A percentile compares a stretch with the other conserved stretches of the same genome.
These are phyloP conservation scores for Hoplodrina ambigua DNA, from an alignment of 2,888 invertebrate species.

Conservation along the genomic window DNA sequence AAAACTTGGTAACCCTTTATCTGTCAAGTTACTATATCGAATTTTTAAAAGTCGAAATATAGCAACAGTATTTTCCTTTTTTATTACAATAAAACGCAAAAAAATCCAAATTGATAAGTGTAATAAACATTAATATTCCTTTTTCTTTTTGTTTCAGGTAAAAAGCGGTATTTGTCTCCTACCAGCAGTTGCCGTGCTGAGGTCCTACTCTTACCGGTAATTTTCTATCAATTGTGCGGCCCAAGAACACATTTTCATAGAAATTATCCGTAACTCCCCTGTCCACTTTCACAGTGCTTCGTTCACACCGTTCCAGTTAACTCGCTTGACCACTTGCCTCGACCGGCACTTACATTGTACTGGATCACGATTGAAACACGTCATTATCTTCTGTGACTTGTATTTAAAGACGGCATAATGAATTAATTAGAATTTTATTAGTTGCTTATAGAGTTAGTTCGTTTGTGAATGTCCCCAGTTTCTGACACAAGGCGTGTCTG, in stretches of 20 bases:
- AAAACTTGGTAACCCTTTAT: too few species aligned
- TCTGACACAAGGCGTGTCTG: constrained; percentile 37
- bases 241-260: constrained; percentile 75
- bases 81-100: constrained; percentile 4
- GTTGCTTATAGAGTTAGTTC: constrained; percentile 37
- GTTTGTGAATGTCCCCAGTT: constrained; percentile 47
- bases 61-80: not conserved
- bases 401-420: constrained; percentile 59
- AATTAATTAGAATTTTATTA: constrained; percentile 65
- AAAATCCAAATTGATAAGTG: not conserved
- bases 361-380: constrained; percentile 52
- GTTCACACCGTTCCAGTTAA: constrained; percentile 69
- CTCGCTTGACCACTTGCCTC: constrained; percentile 64
- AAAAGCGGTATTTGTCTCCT: constrained; percentile 14
- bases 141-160: constrained; percentile 61
- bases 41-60: too few species aligned
- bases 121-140: constrained; percentile 29
- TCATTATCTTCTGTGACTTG: constrained; percentile 54
- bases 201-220: constrained; percentile 50
- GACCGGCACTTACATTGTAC: constrained; percentile 55
- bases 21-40: too few species aligned
- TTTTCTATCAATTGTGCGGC: constrained; percentile 77
- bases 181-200: constrained; percentile 3
- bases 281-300: constrained; percentile 76
- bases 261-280: constrained; percentile 70